Percentiles rank a stretch among this genome's conserved stretches.
Evolutionary conservation across 2,888 invertebrate genomes (phyloP).

Genomic region (Drosophila phalerata): DNA sequence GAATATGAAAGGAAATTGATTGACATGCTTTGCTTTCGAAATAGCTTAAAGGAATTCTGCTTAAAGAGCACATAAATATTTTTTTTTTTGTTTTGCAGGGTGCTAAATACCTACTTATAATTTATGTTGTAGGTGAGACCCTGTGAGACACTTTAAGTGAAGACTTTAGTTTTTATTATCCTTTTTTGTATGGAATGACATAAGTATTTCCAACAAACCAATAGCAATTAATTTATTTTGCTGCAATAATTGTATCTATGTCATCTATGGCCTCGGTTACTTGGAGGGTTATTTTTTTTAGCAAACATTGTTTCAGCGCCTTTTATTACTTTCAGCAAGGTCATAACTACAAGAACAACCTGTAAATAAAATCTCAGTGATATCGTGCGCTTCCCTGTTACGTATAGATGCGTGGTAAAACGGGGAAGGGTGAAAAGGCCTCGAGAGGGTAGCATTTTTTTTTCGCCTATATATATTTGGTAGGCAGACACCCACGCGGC

Average conservation of each 20-base stretch:
- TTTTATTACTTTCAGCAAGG: constrained; percentile 57
- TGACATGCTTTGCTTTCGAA: neutral
- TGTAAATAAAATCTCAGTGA: constrained; percentile 68
- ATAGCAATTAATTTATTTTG: constrained; percentile 13
- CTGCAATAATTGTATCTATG: constrained; percentile 6
- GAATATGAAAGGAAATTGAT: constrained; percentile 1
- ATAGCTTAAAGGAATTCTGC: neutral
- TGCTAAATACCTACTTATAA: neutral
- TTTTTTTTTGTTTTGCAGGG: constrained; percentile 3
- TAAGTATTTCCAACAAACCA: neutral
- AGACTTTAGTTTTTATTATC: neutral
- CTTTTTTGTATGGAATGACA: neutral
- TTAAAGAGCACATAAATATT: neutral
- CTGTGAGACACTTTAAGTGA: neutral
- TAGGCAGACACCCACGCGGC: constrained; percentile 75
- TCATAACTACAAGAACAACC: constrained; percentile 63
- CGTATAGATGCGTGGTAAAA: neutral
- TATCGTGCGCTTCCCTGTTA: constrained; percentile 18
- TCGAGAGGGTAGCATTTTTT: neutral
- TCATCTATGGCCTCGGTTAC: constrained; percentile 1
- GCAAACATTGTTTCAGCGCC: constrained; percentile 35
- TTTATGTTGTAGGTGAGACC: neutral
- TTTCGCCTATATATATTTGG: constrained; percentile 52
- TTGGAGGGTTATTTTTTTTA: constrained; percentile 21
- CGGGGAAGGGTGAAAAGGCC: too few species aligned